Base-by-base conservation (phyloP, 2,113 vertebrate species). In the Cettia cetti region DNA sequence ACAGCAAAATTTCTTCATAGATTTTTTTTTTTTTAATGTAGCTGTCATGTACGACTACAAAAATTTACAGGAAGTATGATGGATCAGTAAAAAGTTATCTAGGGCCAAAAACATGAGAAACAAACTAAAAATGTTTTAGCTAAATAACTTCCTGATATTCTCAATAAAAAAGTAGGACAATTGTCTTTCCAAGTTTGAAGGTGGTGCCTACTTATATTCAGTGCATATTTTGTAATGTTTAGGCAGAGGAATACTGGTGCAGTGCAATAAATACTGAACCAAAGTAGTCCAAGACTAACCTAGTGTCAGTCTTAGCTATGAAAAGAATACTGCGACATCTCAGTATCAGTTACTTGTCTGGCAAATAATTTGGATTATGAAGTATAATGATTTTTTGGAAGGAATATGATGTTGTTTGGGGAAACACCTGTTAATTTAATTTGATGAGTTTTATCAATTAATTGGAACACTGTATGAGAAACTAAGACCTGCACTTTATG, bases 11-110 rank as follows among this genome's bases (percentile, higher is more conserved):
- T 49, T 61, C 18, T 49, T 82, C 1, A 15, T 30, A 33, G 13
- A n/a, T 35, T 45, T 82, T 89, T 61, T 78, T 74, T 40, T 57
- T 40, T 59, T 14, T 17, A 1, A 30, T 24, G 30, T 75, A 18
- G 11, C 53, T 68, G 20, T 17, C n/a, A 31, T 13, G 11, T n/a
- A 8, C 10, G 10, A 39, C 26, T 26, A 8, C 19, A 68, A 39
- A 68, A 68, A n/a, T 31, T 30, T 60, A 21, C 0, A 1, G 7
- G 4, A 82, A 49, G 7, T 15, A 19, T 60, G 14, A 22, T 2
- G 3, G 35, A 30, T 15, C 6, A 79, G 7, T 22, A 40, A 52
- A 64, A 90, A 57, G 3, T 52, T 56, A 12, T 7, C 16, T 35
- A 24, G 13, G 23, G 9, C 30, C 37, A 72, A 72, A 86, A 11